Evolutionary conservation across 2,797 vertebrate species (phyloP), one percentile per base, ranked within the genome.

Genomic region (Oreochromis grahami): DNA sequence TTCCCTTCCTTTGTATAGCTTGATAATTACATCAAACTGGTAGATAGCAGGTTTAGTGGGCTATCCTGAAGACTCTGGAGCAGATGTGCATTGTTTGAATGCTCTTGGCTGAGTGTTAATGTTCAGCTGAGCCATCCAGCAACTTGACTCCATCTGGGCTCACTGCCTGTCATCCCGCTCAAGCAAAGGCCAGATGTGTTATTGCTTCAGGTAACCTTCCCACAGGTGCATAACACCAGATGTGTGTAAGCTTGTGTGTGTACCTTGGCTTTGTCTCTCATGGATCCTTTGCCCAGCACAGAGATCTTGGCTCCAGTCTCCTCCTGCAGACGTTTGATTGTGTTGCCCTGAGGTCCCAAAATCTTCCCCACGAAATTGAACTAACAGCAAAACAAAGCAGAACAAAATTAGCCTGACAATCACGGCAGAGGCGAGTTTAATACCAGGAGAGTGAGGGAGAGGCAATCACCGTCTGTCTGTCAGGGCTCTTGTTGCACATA

Each of bases 281-380:
- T 99, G 3, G 98, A 99, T 17, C 99, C 99, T 82, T 99, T 99
- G 19, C 99, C 99, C 91, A 99, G 96, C 56, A 99, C 98, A 1
- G 99, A 99, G 89, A 99, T 99, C 96, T 99, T 99, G 70, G 99
- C 98, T 26, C 98, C 98, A 3, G 98, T 99, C 93, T 99, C 99
- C 85, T 99, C 98, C 93, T 99, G 99, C 80, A 99, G 97, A 82
- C 99, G 97, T 88, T 99, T 99, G 91, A 99, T 99, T 78, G 99
- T 99, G 93, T 99, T 99, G 78, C 99, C 99, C 96, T 99, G 98
- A 80, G 99, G 98, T 93, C 99, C 99, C 92, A 99, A 95, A 94
- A 99, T 99, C 95, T 99, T 99, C 51, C 99, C 99, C 90, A 99
- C 99, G 79, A 99, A 99, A 94, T 99, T 99, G 94, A 99, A 99